These are phyloP conservation scores for Haplochromis burtoni DNA, from an alignment of 2,113 vertebrate species.

Conservation along the genomic window DNA sequence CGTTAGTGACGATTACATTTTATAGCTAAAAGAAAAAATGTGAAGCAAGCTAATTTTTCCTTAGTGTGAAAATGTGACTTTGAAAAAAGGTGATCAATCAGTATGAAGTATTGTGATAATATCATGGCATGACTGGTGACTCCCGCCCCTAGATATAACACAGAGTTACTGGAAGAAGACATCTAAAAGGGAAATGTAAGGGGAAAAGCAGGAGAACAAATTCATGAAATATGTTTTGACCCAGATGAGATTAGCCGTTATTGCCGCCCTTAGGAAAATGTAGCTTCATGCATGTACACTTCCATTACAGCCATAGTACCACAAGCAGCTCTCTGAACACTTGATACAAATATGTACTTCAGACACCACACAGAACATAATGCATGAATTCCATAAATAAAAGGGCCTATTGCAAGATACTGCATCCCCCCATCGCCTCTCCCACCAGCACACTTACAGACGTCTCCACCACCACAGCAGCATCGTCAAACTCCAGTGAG, in stretches of 20 bases:
- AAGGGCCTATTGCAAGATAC: fast-evolving
- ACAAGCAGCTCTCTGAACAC: neutral
- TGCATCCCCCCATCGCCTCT: neutral
- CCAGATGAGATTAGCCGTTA: neutral
- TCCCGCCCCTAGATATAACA: fast-evolving
- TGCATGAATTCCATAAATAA: neutral
- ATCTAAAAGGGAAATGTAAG: neutral
- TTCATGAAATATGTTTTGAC: neutral
- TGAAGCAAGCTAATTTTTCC: neutral
- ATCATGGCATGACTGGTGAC: neutral
- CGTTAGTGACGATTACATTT: neutral
- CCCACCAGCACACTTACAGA: neutral
- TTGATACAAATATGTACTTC: neutral
- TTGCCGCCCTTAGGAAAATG: neutral
- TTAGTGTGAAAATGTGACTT: fast-evolving
- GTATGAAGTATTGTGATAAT: neutral
- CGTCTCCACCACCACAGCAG: neutral
- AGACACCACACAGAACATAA: neutral
- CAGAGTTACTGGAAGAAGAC: neutral
- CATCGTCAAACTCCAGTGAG: neutral
- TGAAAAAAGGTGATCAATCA: neutral
- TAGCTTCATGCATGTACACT: neutral
- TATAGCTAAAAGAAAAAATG: neutral
- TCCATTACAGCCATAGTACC: neutral
- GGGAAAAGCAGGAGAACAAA: neutral